A percentile compares a stretch with the other conserved stretches of the same genome.
Evolutionary conservation across 1,140 invertebrate species (phyloP).

Genomic region (Phthorimaea operculella): DNA sequence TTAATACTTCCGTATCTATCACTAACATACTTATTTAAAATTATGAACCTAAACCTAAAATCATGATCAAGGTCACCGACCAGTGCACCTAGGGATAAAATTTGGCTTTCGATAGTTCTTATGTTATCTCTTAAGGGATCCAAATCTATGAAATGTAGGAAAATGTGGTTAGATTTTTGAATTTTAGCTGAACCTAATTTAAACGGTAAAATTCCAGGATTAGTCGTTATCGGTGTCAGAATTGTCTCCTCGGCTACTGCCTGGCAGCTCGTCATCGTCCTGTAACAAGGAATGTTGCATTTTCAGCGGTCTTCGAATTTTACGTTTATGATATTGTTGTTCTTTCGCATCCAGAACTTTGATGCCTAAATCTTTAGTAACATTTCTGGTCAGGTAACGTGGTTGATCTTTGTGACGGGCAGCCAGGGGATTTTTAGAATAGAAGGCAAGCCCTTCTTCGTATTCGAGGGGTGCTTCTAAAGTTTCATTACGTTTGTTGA

Average conservation of each 20-base stretch:
- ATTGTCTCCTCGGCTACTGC: not conserved
- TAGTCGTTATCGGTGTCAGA: not conserved
- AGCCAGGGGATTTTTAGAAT: not conserved
- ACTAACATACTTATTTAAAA: not conserved
- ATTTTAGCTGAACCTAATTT: not conserved
- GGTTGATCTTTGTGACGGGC: not conserved
- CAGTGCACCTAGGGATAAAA: not conserved
- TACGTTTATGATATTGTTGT: not conserved
- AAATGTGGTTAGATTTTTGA: not conserved
- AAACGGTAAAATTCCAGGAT: not conserved
- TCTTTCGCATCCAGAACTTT: not conserved
- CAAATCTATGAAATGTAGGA: not conserved
- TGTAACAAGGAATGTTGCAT: not conserved
- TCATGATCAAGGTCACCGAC: not conserved
- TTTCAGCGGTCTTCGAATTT: not conserved
- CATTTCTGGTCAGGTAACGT: no score
- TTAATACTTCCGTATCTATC: not conserved
- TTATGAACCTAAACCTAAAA: not conserved
- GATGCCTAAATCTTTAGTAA: no score
- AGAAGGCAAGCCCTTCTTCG: not conserved
- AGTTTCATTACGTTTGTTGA: not conserved
- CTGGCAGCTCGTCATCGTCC: not conserved
- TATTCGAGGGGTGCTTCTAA: not conserved
- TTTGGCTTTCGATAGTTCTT: not conserved
- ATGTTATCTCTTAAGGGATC: not conserved